A percentile compares a stretch with the other conserved stretches of the same genome.
phyloP scores from a whole-genome alignment of 2,888 invertebrate genomes.

The Sepiola atlantica region DNA sequence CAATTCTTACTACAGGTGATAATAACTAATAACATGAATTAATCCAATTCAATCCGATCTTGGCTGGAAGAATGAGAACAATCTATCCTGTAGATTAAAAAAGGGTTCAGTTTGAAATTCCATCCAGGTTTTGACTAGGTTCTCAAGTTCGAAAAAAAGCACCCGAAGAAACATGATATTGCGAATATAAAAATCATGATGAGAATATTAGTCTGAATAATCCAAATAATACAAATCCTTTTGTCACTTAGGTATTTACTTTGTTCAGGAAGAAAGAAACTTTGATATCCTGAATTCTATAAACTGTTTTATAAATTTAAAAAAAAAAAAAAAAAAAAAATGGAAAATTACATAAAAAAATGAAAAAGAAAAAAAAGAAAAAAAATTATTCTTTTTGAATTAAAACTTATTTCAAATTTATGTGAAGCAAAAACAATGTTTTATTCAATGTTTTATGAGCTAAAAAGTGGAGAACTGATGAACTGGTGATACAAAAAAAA shows the following conservation, averaged over 20 bases:
- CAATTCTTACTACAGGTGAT: too few species aligned
- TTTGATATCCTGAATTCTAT: background rate
- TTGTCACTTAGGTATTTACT: background rate
- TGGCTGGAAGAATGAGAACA: too few species aligned
- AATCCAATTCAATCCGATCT: too few species aligned
- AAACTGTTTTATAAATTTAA: background rate
- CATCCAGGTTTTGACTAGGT: too few species aligned
- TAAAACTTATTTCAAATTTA: background rate
- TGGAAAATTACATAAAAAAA: background rate
- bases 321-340: background rate
- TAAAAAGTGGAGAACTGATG: background rate
- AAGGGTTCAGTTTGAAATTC: too few species aligned
- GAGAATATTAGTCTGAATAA: too few species aligned
- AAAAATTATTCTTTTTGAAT: background rate
- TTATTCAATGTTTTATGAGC: conserved; percentile 6
- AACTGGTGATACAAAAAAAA: background rate
- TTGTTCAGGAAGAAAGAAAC: conserved; percentile 16
- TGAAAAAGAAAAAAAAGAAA: background rate
- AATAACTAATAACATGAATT: too few species aligned
- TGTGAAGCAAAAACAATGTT: background rate
- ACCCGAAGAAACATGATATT: too few species aligned
- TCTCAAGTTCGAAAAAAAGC: too few species aligned
- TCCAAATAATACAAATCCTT: too few species aligned
- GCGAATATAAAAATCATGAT: too few species aligned
- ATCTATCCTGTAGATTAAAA: too few species aligned